Percentiles rank a stretch among this genome's conserved stretches.
phyloP scores from a whole-genome alignment of 2,113 vertebrate genomes.

The Tachysurus vachellii region DNA sequence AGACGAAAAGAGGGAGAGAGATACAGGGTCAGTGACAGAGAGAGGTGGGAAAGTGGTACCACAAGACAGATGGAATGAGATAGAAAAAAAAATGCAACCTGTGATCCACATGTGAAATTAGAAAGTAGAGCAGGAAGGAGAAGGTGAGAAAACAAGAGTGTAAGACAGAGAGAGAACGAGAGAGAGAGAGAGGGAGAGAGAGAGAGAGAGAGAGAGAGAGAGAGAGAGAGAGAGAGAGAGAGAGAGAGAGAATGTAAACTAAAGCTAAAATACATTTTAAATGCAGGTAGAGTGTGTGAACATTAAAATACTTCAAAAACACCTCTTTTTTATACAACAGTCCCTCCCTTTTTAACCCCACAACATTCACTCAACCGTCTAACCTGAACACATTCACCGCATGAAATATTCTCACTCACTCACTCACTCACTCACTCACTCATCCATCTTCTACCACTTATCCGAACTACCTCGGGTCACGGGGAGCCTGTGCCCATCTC shows the following conservation, averaged over 20 bases:
- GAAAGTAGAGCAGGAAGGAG: constrained; percentile 15
- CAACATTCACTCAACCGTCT: background rate
- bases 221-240: background rate
- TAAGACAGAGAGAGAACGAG: background rate
- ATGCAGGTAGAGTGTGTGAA: too few species aligned
- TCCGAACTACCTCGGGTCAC: too few species aligned
- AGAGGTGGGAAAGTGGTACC: background rate
- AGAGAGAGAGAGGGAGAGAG: background rate
- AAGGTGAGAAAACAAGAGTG: background rate
- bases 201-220: background rate
- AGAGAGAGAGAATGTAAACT: background rate
- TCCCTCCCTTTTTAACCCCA: background rate
- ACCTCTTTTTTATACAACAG: background rate
- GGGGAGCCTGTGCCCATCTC: too few species aligned
- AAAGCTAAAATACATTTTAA: background rate
- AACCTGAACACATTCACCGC: background rate
- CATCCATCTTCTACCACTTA: too few species aligned
- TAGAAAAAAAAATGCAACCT: background rate
- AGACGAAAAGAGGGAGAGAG: background rate
- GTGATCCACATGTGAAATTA: constrained; percentile 26
- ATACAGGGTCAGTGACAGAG: background rate
- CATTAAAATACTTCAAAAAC: background rate
- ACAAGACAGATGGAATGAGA: background rate
- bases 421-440: too few species aligned
- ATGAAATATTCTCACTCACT: background rate